A percentile compares a stretch with the other conserved stretches of the same genome.
Evolutionary conservation across 2,888 invertebrate species (phyloP).

Genomic region (Clivina fossor): DNA sequence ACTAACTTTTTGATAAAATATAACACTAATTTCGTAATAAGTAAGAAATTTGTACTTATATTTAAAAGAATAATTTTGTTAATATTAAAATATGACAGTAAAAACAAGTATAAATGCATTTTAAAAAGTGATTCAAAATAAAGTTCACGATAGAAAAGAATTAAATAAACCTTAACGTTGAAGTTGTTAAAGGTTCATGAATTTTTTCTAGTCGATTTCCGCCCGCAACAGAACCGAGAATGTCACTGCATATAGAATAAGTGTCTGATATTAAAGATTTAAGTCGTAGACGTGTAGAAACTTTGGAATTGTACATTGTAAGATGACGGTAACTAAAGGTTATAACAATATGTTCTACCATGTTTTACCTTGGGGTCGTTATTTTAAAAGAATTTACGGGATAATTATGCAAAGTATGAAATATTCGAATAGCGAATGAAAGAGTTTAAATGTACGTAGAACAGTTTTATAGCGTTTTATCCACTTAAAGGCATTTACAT

Average conservation of each 20-base stretch:
- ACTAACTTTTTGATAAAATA: too few species aligned
- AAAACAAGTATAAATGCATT: background rate
- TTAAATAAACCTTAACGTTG: background rate
- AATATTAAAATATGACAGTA: too few species aligned
- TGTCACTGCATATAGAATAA: too few species aligned
- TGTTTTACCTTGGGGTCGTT: constrained; percentile 10
- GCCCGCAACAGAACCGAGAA: too few species aligned
- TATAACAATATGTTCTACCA: constrained; percentile 21
- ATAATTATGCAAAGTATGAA: constrained; percentile 30
- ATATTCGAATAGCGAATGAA: constrained; percentile 22
- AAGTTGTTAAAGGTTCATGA: background rate
- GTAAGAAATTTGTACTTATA: too few species aligned
- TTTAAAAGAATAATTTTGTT: too few species aligned
- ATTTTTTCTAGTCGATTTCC: background rate
- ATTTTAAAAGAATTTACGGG: constrained; percentile 27
- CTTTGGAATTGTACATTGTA: constrained; percentile 27
- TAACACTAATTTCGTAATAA: too few species aligned
- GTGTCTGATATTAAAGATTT: constrained; percentile 29
- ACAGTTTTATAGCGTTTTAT: too few species aligned
- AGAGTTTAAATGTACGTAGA: background rate
- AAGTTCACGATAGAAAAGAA: background rate
- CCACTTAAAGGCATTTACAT: too few species aligned
- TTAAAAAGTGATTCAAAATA: background rate
- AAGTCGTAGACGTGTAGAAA: constrained; percentile 19
- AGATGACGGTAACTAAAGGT: constrained; percentile 27